Percentiles rank a stretch among this genome's conserved stretches.
phyloP scores from a whole-genome alignment of 2,888 invertebrate genomes.

The Mythimna loreyi region DNA sequence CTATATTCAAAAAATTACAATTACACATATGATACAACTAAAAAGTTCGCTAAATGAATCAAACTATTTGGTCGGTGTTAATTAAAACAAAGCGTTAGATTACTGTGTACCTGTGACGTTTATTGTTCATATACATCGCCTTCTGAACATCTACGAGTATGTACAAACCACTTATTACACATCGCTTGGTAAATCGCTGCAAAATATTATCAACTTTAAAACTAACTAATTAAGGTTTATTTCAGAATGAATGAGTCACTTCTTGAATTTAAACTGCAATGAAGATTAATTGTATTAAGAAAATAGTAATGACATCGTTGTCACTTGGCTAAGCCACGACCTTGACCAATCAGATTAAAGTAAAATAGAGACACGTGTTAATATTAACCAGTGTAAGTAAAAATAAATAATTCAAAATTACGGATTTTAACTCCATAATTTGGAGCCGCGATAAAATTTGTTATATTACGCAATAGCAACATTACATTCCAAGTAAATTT shows the following conservation, averaged over 20 bases:
- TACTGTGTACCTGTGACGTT: slow-evolving; percentile 59
- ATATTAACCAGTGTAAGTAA: too few relatives aligned
- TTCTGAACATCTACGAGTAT: slow-evolving; percentile 46
- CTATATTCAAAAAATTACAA: not conserved
- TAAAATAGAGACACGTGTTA: too few relatives aligned
- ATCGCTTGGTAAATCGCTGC: slow-evolving; percentile 36
- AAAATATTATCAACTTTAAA: slow-evolving; percentile 6
- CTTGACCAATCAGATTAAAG: too few relatives aligned
- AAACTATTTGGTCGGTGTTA: slow-evolving; percentile 61
- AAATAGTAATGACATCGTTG: not conserved
- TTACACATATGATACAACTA: not conserved
- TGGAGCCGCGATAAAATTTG: too few relatives aligned
- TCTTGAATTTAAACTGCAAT: not conserved
- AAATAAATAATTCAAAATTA: too few relatives aligned
- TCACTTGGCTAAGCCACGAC: too few relatives aligned
- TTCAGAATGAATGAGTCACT: not conserved
- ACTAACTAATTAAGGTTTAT: not conserved
- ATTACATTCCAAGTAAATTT: too few relatives aligned
- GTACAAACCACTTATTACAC: slow-evolving; percentile 49
- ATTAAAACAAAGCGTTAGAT: slow-evolving; percentile 65
- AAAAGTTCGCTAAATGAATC: slow-evolving; percentile 55
- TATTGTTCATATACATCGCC: slow-evolving; percentile 61
- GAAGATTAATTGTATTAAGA: not conserved
- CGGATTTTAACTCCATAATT: too few relatives aligned
- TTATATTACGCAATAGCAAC: too few relatives aligned